A percentile compares a stretch with the other conserved stretches of the same genome.
Conservation (phyloP, 2,113 vertebrate species). For the Maccullochella peelii region DNA sequence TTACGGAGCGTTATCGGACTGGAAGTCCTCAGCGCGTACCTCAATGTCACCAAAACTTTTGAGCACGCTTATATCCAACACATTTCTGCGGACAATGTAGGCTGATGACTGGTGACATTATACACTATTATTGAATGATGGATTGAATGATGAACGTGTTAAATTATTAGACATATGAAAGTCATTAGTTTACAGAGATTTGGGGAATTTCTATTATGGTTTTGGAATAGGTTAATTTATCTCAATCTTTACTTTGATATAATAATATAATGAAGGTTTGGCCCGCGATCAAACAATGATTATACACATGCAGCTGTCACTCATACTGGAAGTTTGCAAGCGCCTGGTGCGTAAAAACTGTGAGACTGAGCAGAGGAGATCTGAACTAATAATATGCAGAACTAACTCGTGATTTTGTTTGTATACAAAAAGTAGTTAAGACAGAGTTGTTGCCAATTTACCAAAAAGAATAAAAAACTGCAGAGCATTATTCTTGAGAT, state of each 20-base stretch:
- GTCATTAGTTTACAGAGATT: background rate
- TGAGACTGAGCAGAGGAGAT: constrained; percentile 1
- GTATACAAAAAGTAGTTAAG: background rate
- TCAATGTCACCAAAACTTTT: constrained; percentile 42
- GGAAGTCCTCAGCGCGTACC: background rate
- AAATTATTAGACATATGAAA: background rate
- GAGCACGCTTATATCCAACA: too few species aligned
- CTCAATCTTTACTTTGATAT: background rate
- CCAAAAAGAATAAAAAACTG: background rate
- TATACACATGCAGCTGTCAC: constrained; percentile 34
- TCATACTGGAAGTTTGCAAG: constrained; percentile 9
- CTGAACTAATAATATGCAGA: background rate
- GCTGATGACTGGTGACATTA: background rate
- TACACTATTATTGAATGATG: background rate
- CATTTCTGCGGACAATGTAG: background rate
- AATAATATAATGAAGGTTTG: background rate
- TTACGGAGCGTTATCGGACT: background rate
- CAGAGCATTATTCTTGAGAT: background rate
- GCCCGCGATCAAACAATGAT: constrained; percentile 30
- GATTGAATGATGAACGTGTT: background rate
- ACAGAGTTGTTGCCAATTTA: background rate
- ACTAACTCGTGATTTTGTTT: background rate
- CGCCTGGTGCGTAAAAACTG: constrained; percentile 28
- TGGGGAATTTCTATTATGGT: background rate
- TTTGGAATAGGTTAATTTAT: background rate